phyloP scores from a whole-genome alignment of 2,888 invertebrate species.

The Ypsolopha sequella region DNA sequence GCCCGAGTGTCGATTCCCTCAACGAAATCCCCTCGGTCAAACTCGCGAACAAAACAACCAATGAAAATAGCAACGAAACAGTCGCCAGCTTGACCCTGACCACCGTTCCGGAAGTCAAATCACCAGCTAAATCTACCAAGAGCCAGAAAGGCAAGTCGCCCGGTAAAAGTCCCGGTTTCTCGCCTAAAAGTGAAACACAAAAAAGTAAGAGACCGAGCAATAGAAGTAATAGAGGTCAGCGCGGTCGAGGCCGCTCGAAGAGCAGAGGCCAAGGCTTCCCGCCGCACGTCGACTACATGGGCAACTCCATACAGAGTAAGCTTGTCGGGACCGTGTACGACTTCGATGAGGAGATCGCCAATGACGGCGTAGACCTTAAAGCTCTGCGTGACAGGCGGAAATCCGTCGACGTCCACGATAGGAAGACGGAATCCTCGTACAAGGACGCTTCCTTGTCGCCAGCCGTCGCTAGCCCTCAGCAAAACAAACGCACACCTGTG shows the following conservation, averaged over 20 bases:
- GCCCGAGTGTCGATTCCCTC: constrained; percentile 50
- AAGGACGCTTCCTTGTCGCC: constrained; percentile 72
- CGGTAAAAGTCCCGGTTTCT: constrained; percentile 77
- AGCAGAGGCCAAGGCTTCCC: constrained; percentile 41
- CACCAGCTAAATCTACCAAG: constrained; percentile 61
- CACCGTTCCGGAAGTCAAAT: constrained; percentile 30
- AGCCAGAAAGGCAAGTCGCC: constrained; percentile 76
- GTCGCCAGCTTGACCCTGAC: not conserved
- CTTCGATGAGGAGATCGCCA: constrained; percentile 85
- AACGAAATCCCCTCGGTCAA: constrained; percentile 23
- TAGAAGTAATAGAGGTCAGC: constrained; percentile 52
- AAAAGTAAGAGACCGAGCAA: constrained; percentile 31
- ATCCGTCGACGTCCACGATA: constrained; percentile 71
- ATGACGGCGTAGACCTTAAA: constrained; percentile 81
- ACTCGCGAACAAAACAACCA: not conserved
- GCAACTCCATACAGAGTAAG: constrained; percentile 83
- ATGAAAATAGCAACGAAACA: not conserved
- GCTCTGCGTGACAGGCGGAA: constrained; percentile 84
- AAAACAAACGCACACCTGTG: constrained; percentile 33
- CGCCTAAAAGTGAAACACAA: constrained; percentile 73
- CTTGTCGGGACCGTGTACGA: constrained; percentile 90
- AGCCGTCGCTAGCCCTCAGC: constrained; percentile 65
- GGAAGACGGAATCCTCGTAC: constrained; percentile 46
- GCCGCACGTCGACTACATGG: constrained; percentile 55
- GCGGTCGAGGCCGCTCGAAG: constrained; percentile 63